Percentiles rank a stretch among this genome's conserved stretches.
Evolutionary conservation across 2,888 invertebrate genomes (phyloP).

Genomic region (Drosophila colorata): DNA sequence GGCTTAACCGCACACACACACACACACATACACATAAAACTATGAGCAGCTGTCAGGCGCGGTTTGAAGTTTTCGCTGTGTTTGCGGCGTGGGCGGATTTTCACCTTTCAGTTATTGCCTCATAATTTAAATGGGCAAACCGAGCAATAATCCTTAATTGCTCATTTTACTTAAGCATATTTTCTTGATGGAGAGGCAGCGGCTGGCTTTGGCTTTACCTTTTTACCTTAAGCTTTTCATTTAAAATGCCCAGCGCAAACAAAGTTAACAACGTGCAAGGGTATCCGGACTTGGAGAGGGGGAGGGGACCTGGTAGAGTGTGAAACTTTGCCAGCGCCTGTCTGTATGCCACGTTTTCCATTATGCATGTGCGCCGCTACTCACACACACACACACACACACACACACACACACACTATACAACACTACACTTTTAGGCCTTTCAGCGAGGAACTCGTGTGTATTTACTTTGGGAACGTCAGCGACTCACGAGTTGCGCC

Average conservation of each 20-base stretch:
- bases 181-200: constrained; percentile 46
- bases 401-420: constrained; percentile 4
- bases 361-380: constrained; percentile 63
- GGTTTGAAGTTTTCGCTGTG: constrained; percentile 35
- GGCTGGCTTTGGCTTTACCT: constrained; percentile 24
- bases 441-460: constrained; percentile 59
- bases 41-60: constrained; percentile 35
- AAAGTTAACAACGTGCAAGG: constrained; percentile 54
- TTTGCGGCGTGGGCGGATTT: constrained; percentile 22
- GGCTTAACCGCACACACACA: constrained; percentile 11
- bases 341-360: constrained; percentile 59
- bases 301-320: constrained; percentile 30
- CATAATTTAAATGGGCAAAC: constrained; percentile 75
- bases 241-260: constrained; percentile 77
- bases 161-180: constrained; percentile 77
- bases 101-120: constrained; percentile 52
- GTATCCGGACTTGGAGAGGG: not conserved
- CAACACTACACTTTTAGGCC: constrained; percentile 59
- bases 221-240: constrained; percentile 61
- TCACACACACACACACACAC: constrained; percentile 21
- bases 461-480: constrained; percentile 57
- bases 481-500: constrained; percentile 19
- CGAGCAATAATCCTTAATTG: constrained; percentile 78
- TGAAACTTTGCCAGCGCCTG: constrained; percentile 59
- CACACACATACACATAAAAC: not conserved